Conservation (phyloP, 92 coral and sea anemone species). For the Nematostella vectensis region DNA sequence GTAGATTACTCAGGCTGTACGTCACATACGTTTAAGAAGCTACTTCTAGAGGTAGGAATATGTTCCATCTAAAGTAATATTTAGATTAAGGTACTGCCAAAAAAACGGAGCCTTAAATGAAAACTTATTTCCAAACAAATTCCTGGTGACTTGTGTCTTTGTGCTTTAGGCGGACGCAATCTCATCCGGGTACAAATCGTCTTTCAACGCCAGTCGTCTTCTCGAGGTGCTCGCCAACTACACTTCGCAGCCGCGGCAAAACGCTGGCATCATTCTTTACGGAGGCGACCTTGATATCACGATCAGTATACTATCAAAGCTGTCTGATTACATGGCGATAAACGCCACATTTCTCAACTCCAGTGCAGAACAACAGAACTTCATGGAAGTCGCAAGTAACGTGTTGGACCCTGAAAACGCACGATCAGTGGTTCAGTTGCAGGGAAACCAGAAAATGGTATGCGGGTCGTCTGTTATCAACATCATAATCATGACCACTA, state of each 20-base stretch:
- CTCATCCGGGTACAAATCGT: constrained; percentile 29
- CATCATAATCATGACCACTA: background rate
- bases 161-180: constrained; percentile 38
- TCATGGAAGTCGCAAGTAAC: constrained; percentile 50
- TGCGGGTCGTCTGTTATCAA: background rate
- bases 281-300: constrained; percentile 46
- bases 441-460: constrained; percentile 10
- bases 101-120: too few relatives aligned
- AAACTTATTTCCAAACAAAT: too few relatives aligned
- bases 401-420: constrained; percentile 33
- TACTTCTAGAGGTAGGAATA: constrained; percentile 32
- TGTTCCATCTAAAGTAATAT: too few relatives aligned
- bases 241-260: constrained; percentile 16
- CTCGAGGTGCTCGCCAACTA: constrained; percentile 23
- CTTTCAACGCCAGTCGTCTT: constrained; percentile 22
- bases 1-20: constrained; percentile 32
- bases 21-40: constrained; percentile 17
- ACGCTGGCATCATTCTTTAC: background rate
- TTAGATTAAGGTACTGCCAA: too few relatives aligned
- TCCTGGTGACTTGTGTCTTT: too few relatives aligned
- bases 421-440: constrained; percentile 31
- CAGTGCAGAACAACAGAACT: constrained; percentile 28
- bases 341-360: constrained; percentile 17
- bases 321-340: constrained; percentile 23
- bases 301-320: constrained; percentile 29